These are phyloP conservation scores for Alloplasta piceator DNA, from an alignment of 2,888 invertebrate genomes.

Conservation along the genomic window DNA sequence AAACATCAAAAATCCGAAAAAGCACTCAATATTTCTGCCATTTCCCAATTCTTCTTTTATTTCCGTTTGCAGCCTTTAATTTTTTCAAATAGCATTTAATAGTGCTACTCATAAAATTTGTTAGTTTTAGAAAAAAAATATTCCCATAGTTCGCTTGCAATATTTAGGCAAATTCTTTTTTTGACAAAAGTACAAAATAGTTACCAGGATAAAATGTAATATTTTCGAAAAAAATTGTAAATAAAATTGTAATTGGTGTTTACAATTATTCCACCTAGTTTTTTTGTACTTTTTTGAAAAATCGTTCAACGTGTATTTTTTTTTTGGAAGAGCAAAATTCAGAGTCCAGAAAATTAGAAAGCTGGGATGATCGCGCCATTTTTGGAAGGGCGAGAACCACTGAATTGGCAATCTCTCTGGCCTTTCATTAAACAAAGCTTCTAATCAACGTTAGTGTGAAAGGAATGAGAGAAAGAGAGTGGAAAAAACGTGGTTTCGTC, in stretches of 20 bases:
- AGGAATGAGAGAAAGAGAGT: background rate
- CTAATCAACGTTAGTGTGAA: constrained; percentile 21
- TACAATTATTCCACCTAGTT: background rate
- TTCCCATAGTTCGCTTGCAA: too few species aligned
- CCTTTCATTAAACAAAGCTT: constrained; percentile 33
- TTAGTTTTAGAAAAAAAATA: too few species aligned
- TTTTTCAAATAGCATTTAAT: too few species aligned
- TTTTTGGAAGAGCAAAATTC: background rate
- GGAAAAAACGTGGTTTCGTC: constrained; percentile 46
- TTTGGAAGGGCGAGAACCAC: constrained; percentile 21
- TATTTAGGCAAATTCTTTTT: too few species aligned
- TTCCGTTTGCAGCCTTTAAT: too few species aligned
- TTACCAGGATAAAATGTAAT: too few species aligned
- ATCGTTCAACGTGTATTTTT: background rate
- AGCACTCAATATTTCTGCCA: too few species aligned
- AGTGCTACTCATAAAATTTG: too few species aligned
- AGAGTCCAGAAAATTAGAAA: constrained; percentile 14
- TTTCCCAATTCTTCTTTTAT: too few species aligned
- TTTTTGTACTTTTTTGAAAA: too few species aligned
- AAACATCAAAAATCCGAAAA: background rate
- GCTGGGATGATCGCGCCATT: constrained; percentile 1
- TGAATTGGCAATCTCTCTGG: constrained; percentile 20
- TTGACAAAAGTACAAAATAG: too few species aligned
- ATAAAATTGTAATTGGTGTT: background rate
- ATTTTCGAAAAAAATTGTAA: background rate